phyloP scores from a whole-genome alignment of 2,113 vertebrate species.

The Scolopax mira region DNA sequence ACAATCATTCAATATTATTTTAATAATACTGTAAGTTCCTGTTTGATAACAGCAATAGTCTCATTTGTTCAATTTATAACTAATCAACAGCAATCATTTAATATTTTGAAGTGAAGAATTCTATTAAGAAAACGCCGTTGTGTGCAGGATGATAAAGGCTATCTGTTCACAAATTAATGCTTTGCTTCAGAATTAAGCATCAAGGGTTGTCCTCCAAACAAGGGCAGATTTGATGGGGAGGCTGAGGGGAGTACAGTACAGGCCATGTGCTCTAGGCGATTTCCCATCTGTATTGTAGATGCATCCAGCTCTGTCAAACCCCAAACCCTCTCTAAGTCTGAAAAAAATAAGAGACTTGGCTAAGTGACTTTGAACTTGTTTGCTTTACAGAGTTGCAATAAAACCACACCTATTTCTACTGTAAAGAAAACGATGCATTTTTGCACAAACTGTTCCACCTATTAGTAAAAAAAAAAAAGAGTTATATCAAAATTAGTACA shows the following conservation, averaged over 20 bases:
- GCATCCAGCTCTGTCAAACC: not conserved
- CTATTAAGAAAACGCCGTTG: not conserved
- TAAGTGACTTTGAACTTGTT: not conserved
- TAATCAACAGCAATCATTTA: slow-evolving; percentile 15
- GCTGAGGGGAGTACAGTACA: not conserved
- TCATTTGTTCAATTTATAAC: slow-evolving; percentile 14
- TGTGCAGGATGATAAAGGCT: not conserved
- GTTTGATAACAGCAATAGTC: not conserved
- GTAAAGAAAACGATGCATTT: not conserved
- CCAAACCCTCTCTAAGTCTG: not conserved
- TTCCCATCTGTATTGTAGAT: not conserved
- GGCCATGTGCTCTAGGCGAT: not conserved
- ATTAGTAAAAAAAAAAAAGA: not conserved
- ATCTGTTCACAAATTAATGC: slow-evolving; percentile 28
- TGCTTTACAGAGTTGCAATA: not conserved
- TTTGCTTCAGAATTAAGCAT: slow-evolving; percentile 21
- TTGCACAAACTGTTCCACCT: not conserved
- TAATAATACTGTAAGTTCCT: not conserved
- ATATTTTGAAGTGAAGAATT: slow-evolving; percentile 2
- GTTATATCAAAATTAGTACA: not conserved
- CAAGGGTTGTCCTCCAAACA: slow-evolving; percentile 20
- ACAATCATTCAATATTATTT: not conserved
- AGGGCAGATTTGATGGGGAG: not conserved
- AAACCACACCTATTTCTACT: not conserved
- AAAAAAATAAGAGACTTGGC: not conserved